Percentiles rank a stretch among this genome's conserved stretches.
Conservation (phyloP, 2,888 invertebrate genomes). For the Steinernema carpocapsae region DNA sequence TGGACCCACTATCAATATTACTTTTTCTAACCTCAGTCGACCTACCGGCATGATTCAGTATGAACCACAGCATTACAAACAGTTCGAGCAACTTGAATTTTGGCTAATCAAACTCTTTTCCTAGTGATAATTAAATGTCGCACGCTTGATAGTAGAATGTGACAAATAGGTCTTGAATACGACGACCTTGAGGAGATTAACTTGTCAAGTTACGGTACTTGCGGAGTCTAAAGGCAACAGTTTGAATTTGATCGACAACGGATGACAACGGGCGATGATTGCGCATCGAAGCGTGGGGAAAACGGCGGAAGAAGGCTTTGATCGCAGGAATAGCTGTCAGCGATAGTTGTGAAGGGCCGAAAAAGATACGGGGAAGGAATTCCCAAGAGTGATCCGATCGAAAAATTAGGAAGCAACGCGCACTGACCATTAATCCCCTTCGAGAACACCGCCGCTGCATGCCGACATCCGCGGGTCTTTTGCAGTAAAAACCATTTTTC, state of each 20-base stretch:
- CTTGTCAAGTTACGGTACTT: constrained; percentile 32
- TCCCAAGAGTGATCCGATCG: constrained; percentile 21
- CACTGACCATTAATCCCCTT: constrained; percentile 31
- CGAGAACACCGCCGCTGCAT: neutral
- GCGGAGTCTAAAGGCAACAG: constrained; percentile 31
- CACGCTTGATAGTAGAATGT: neutral
- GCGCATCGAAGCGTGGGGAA: constrained; percentile 30
- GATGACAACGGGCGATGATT: constrained; percentile 11
- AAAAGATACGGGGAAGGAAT: neutral
- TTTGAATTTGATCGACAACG: constrained; percentile 20
- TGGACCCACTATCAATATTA: no score
- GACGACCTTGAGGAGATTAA: constrained; percentile 34
- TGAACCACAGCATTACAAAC: neutral
- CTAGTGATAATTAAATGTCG: constrained; percentile 5
- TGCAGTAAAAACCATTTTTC: neutral
- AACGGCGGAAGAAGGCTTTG: constrained; percentile 29
- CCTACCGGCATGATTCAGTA: no score
- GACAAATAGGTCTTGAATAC: constrained; percentile 11
- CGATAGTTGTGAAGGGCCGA: neutral
- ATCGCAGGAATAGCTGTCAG: constrained; percentile 13
- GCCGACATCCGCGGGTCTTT: neutral
- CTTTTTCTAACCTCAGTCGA: no score
- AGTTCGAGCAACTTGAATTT: neutral
- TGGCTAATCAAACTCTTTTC: constrained; percentile 4
- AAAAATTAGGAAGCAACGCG: constrained; percentile 28